A percentile compares a stretch with the other conserved stretches of the same genome.
phyloP scores from a whole-genome alignment of 2,888 invertebrate species.

The Chirona hameri region DNA sequence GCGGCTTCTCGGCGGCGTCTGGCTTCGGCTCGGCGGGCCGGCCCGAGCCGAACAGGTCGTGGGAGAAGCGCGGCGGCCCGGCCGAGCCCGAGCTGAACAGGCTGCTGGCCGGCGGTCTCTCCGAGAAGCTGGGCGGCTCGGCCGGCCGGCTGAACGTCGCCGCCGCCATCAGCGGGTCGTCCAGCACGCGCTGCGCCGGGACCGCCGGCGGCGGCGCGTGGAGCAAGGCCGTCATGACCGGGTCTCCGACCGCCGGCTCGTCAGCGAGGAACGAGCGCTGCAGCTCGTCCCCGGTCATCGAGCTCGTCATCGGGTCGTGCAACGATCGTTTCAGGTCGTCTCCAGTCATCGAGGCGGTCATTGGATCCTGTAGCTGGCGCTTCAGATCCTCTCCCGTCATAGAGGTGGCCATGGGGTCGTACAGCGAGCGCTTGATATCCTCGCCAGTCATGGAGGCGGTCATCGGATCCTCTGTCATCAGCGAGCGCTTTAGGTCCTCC shows the following conservation, averaged over 20 bases:
- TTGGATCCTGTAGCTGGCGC: not conserved
- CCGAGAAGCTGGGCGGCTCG: not conserved
- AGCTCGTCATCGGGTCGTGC: not conserved
- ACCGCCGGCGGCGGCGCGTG: not conserved
- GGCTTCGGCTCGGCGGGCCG: conserved; percentile 11
- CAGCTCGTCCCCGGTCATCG: conserved; percentile 10
- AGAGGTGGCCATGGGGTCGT: not conserved
- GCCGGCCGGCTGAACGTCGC: not conserved
- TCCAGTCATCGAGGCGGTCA: not conserved
- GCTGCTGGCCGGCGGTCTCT: not conserved
- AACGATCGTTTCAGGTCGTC: not conserved
- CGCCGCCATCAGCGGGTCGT: conserved; percentile 5
- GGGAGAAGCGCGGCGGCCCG: not conserved
- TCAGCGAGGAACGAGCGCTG: not conserved
- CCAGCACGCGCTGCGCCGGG: not conserved
- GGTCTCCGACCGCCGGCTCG: not conserved
- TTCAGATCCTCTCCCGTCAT: not conserved
- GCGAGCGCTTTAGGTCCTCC: too few species aligned
- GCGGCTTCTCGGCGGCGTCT: not conserved
- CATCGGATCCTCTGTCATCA: not conserved
- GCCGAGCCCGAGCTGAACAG: conserved; percentile 22
- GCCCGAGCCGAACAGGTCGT: conserved; percentile 7
- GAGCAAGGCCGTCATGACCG: not conserved
- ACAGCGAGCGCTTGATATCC: not conserved
- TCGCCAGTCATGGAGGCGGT: not conserved